Percentiles rank a stretch among this genome's conserved stretches.
Conservation (phyloP, 2,888 invertebrate species). For the Drosophila affinis region DNA sequence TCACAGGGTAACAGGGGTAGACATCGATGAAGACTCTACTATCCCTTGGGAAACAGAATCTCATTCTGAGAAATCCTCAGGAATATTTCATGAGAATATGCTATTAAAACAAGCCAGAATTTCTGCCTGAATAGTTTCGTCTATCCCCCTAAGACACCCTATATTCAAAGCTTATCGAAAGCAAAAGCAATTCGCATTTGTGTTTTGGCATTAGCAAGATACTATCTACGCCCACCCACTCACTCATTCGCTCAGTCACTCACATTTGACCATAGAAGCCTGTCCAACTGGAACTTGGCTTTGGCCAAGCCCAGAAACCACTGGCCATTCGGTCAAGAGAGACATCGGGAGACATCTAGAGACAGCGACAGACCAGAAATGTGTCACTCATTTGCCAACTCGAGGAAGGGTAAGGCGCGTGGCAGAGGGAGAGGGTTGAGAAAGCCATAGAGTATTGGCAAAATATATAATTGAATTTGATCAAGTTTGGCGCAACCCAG, state of each 20-base stretch:
- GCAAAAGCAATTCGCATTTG: slow-evolving; percentile 31
- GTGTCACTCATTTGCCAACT: slow-evolving; percentile 31
- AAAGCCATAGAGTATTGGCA: slow-evolving; percentile 43
- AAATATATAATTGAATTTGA: slow-evolving; percentile 63
- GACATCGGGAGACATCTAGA: not conserved
- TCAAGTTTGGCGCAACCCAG: slow-evolving; percentile 61
- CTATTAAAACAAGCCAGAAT: not conserved
- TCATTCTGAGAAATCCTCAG: not conserved
- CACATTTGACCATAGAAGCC: slow-evolving; percentile 33
- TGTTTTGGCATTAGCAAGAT: slow-evolving; percentile 28
- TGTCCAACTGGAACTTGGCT: slow-evolving; percentile 28
- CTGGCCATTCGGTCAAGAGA: slow-evolving; percentile 7
- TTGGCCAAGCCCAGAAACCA: slow-evolving; percentile 40
- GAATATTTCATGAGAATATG: not conserved
- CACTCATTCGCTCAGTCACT: slow-evolving; percentile 9
- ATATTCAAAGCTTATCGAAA: slow-evolving; percentile 22
- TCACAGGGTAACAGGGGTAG: not conserved
- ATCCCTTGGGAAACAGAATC: not conserved
- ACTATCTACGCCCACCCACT: slow-evolving; percentile 25
- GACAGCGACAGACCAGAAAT: slow-evolving; percentile 23
- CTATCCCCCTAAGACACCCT: slow-evolving; percentile 12
- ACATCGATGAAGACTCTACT: not conserved
- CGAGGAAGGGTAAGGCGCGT: too few species aligned
- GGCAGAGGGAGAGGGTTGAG: not conserved
- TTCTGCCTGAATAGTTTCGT: too few species aligned